phyloP scores from a whole-genome alignment of 2,113 vertebrate genomes.

The Peromyscus polionotus region DNA sequence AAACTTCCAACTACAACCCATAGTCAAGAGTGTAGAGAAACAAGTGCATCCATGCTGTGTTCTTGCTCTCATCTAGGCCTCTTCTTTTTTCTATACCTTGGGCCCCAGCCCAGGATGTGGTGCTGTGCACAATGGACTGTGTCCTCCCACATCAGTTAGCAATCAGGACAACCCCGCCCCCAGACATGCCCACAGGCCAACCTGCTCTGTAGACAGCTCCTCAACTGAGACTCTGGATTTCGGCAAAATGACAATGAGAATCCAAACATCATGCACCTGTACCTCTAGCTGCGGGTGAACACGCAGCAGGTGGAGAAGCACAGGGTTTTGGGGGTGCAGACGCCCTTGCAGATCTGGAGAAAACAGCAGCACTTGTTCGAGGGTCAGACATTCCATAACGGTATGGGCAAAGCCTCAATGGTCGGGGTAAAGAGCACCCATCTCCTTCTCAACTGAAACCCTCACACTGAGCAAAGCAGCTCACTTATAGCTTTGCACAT shows the following conservation, averaged over 20 bases:
- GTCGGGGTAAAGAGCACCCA: not conserved
- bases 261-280: not conserved
- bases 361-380: not conserved
- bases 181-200: not conserved
- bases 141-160: not conserved
- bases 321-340: accelerated
- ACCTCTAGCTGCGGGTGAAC: not conserved
- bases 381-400: not conserved
- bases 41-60: not conserved
- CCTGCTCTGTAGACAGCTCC: not conserved
- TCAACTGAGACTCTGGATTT: not conserved
- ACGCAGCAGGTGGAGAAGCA: accelerated
- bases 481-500: too few relatives aligned
- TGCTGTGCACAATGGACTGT: not conserved
- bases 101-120: not conserved
- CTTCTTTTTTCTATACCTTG: not conserved
- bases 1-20: not conserved
- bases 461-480: not conserved
- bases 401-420: not conserved
- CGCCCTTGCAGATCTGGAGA: not conserved
- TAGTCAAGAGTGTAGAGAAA: not conserved
- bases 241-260: not conserved
- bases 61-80: not conserved
- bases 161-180: not conserved
- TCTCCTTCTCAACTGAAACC: not conserved